Conservation (phyloP, 2,113 vertebrate species). For the Stictonetta naevosa region DNA sequence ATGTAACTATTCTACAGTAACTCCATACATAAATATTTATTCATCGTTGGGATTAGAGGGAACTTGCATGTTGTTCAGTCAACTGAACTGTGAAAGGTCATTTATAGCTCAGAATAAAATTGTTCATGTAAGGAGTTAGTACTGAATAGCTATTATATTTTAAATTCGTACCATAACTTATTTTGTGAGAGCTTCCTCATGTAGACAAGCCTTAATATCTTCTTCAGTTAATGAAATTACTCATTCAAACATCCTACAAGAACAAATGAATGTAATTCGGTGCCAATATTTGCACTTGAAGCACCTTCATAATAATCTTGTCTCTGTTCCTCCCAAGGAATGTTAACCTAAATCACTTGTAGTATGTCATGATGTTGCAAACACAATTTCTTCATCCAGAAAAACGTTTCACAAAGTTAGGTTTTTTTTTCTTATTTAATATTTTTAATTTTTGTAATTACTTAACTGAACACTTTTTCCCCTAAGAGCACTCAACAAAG, state of each 20-base stretch:
- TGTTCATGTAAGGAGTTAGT: neutral
- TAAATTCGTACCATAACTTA: neutral
- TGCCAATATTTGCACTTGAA: neutral
- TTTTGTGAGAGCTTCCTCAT: neutral
- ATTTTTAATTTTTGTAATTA: neutral
- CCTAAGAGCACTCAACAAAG: neutral
- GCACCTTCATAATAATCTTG: neutral
- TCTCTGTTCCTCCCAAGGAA: neutral
- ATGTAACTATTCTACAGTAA: neutral
- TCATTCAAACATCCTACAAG: neutral
- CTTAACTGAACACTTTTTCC: neutral
- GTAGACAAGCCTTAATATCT: neutral
- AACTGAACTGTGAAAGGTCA: neutral
- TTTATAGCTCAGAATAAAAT: neutral
- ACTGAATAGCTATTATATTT: neutral
- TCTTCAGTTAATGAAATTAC: slow-evolving; percentile 10
- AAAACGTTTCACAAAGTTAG: neutral
- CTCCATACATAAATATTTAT: neutral
- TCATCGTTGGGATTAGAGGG: neutral
- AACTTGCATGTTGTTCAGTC: slow-evolving; percentile 9
- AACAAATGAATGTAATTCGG: neutral
- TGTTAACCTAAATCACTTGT: neutral
- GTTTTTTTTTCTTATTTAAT: neutral
- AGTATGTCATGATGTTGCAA: neutral
- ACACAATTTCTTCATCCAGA: neutral